Evolutionary conservation across 2,888 invertebrate genomes (phyloP), one percentile per base, ranked within the genome.

Genomic region (Apoda limacodes): DNA sequence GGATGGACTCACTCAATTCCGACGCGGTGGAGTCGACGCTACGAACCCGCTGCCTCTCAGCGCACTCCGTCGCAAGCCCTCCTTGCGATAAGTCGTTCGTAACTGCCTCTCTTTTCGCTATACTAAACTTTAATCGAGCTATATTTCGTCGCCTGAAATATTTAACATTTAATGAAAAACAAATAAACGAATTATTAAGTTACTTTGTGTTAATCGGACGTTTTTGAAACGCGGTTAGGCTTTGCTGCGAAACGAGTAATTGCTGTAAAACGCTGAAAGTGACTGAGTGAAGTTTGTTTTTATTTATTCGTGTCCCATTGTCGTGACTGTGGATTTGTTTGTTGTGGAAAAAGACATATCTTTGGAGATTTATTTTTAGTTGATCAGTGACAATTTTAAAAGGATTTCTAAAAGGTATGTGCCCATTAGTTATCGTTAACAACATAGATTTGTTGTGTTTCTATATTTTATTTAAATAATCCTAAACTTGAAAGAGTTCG

Each of bases 121-220:
- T 35, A 30, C 34, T 39, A 80, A 80, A 80, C 78, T 80, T 80
- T 76, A 72, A 64, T 54, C 78, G 76, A 70, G 43, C 48, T 44
- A 43, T 52, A 50, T 43, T 39, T 49, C 48, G 17, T 5, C 17
- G 17, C 7, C 5, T 7, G 17, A 21, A 21, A 20, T 15, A 13
- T 20, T 13, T 22, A 20, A 24, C 9, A 9, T 9, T 25, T 6
- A 9, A 14, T 25, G 27, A 19, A 19, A 19, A 7, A 9, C 9
- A 19, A 19, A 19, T 5, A 19, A 19, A n/a, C n/a, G n/a, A n/a
- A 19, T 6, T 19, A 7, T 19, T 5, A 7, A 9, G 5, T 6
- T 19, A 5, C n/a, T 2, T 9, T 19, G 28, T 10, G 15, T 13
- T 25, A 28, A 27, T 28, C 11, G 30, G 15, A 17, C n/a, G 19